Evolutionary conservation across 2,888 invertebrate genomes (phyloP).

Genomic region (Tineola bisselliella): DNA sequence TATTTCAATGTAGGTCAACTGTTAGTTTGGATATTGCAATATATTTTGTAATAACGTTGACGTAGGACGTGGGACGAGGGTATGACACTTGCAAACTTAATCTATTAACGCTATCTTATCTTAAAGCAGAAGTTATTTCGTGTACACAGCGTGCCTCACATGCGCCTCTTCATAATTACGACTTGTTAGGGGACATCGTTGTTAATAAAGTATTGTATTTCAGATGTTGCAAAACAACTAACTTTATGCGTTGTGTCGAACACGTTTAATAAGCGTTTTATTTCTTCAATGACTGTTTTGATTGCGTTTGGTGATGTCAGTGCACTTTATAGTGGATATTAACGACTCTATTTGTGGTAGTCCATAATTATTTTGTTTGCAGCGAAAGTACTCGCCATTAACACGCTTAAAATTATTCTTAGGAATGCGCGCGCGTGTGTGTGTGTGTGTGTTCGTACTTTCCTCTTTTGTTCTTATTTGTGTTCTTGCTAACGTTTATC

Average conservation of each 20-base stretch:
- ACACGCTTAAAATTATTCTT: not conserved
- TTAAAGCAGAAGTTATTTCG: not conserved
- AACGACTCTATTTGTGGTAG: not conserved
- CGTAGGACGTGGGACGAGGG: constrained; percentile 27
- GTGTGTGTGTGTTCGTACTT: not conserved
- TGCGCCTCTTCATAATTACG: not conserved
- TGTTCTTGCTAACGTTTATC: not conserved
- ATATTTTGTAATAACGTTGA: not conserved
- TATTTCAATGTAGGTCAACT: not conserved
- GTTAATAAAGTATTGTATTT: not conserved
- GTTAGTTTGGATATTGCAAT: not conserved
- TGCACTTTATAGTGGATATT: not conserved
- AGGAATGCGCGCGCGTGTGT: no score
- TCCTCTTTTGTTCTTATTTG: not conserved
- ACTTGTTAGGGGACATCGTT: not conserved
- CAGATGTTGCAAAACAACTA: not conserved
- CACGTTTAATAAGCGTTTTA: no score
- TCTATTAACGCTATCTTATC: constrained; percentile 38
- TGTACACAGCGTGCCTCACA: not conserved
- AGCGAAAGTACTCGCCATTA: not conserved
- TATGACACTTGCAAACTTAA: constrained; percentile 42
- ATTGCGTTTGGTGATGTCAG: no score
- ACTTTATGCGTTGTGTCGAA: no score
- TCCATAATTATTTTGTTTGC: not conserved
- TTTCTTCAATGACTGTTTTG: no score